These are phyloP conservation scores for Drosophila azteca DNA, from an alignment of 1,140 invertebrate species.

Conservation along the genomic window DNA sequence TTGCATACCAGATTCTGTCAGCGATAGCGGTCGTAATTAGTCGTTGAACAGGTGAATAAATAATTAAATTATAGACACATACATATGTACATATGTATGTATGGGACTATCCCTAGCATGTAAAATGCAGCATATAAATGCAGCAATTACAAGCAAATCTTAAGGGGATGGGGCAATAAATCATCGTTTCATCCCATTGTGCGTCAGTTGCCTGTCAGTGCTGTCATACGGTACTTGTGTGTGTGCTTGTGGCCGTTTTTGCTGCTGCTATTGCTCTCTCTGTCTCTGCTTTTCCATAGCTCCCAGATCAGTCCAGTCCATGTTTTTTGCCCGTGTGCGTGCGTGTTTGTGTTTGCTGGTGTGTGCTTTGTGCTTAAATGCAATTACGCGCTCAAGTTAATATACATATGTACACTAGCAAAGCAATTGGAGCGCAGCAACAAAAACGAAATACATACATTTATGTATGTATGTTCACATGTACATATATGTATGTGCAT, in stretches of 20 bases:
- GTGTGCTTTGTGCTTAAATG: constrained; percentile 67
- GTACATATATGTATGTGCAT: constrained; percentile 17
- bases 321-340: constrained; percentile 22
- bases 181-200: constrained; percentile 56
- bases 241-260: constrained; percentile 2
- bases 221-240: constrained; percentile 1
- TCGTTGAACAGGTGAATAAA: constrained; percentile 13
- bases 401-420: constrained; percentile 43
- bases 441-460: constrained; percentile 52
- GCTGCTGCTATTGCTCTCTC: constrained; percentile 32
- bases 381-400: constrained; percentile 77
- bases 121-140: too few relatives aligned
- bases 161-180: constrained; percentile 14
- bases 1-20: constrained; percentile 10
- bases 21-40: constrained; percentile 10
- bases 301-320: constrained; percentile 7
- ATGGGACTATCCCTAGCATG: too few relatives aligned
- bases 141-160: too few relatives aligned
- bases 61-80: background rate
- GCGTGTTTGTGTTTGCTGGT: constrained; percentile 22
- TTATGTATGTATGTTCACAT: constrained; percentile 24
- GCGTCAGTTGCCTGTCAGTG: constrained; percentile 40
- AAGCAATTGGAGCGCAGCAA: constrained; percentile 55
- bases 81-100: too few relatives aligned
- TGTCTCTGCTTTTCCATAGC: constrained; percentile 23